Conservation (phyloP, 2,113 vertebrate species). For the Hippolais icterina region DNA sequence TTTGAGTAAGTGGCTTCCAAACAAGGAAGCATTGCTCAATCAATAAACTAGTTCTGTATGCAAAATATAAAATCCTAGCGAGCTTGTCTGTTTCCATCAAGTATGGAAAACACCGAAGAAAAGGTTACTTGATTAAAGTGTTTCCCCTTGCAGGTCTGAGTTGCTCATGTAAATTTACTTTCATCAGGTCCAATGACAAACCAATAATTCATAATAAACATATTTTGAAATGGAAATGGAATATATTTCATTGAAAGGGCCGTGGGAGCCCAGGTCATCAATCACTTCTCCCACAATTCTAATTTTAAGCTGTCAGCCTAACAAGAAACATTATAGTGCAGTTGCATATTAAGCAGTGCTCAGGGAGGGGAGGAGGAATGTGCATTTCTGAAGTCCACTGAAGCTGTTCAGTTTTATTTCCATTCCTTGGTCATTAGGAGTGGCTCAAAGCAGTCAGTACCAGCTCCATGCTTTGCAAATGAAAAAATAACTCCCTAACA, state of each 20-base stretch:
- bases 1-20: constrained; percentile 34
- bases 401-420: neutral
- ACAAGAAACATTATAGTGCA: constrained; percentile 26
- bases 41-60: constrained; percentile 28
- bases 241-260: constrained; percentile 32
- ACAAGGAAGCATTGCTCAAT: constrained; percentile 11
- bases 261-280: constrained; percentile 20
- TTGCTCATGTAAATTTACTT: constrained; percentile 13
- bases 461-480: neutral
- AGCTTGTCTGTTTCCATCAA: neutral
- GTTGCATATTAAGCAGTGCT: constrained; percentile 13
- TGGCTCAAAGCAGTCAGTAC: neutral
- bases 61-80: neutral
- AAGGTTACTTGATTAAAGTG: neutral
- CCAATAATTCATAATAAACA: constrained; percentile 63
- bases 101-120: neutral
- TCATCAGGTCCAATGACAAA: constrained; percentile 39
- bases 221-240: constrained; percentile 48
- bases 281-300: constrained; percentile 47
- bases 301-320: constrained; percentile 41
- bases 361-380: neutral
- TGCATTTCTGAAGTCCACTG: neutral
- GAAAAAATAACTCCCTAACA: neutral
- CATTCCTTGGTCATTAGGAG: neutral
- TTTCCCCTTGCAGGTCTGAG: neutral